Percentiles rank a stretch among this genome's conserved stretches.
These are phyloP conservation scores for Seriola rivoliana DNA, from an alignment of 2,113 vertebrate genomes.

Conservation along the genomic window DNA sequence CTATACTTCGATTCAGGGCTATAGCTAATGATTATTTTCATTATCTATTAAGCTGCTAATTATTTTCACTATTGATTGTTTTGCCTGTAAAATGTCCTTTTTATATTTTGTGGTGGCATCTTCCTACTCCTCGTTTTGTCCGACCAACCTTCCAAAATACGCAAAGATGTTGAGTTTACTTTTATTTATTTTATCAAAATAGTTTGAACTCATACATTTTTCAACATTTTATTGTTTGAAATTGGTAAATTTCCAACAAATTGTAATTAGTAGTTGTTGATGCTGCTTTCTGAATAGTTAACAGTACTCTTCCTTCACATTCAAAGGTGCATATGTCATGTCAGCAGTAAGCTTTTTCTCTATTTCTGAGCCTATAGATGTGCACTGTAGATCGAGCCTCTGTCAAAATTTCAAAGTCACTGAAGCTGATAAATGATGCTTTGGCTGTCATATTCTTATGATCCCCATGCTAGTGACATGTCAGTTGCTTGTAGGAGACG, in stretches of 20 bases:
- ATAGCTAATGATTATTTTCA: background rate
- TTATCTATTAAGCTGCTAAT: background rate
- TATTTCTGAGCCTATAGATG: background rate
- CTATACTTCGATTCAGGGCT: background rate
- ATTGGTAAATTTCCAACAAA: background rate
- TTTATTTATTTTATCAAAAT: background rate
- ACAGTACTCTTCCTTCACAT: background rate
- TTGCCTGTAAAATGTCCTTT: background rate
- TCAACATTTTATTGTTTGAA: background rate
- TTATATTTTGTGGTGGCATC: background rate
- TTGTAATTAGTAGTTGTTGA: background rate
- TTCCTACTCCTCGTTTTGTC: background rate
- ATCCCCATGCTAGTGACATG: background rate
- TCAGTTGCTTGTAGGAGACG: constrained; percentile 24
- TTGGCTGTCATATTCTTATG: background rate
- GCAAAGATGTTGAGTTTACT: background rate
- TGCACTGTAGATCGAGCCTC: background rate
- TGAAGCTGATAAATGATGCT: constrained; percentile 9
- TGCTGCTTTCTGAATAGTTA: background rate
- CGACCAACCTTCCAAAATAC: background rate
- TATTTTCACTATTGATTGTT: background rate
- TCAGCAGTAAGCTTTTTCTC: background rate
- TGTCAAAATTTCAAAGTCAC: background rate
- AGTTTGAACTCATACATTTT: background rate
- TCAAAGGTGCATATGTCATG: background rate